phyloP scores from a whole-genome alignment of 2,113 vertebrate genomes.

The Barnardius zonarius region DNA sequence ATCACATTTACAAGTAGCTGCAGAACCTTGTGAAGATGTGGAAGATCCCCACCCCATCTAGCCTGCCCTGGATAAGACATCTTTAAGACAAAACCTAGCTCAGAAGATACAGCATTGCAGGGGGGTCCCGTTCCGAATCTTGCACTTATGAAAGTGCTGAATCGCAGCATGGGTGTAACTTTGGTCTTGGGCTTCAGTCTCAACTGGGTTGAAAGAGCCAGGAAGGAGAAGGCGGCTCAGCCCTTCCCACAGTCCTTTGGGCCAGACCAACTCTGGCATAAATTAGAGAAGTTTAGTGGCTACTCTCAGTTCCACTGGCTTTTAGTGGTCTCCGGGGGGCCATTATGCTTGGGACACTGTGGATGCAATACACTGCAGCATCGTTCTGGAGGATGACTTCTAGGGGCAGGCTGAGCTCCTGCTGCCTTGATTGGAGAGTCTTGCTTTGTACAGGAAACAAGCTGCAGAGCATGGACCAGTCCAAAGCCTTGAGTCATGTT shows the following conservation, averaged over 20 bases:
- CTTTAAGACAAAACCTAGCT: neutral
- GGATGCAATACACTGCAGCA: neutral
- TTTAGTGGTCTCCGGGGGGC: slow-evolving; percentile 18
- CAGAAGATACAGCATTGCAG: neutral
- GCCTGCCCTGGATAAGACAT: neutral
- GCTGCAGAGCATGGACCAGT: neutral
- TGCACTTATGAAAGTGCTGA: neutral
- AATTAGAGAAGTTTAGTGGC: slow-evolving; percentile 37
- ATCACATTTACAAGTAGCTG: neutral
- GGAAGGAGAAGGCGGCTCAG: neutral
- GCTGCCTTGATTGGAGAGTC: neutral
- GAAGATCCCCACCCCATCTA: neutral
- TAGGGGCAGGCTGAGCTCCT: neutral
- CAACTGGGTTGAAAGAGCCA: neutral
- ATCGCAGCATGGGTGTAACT: neutral
- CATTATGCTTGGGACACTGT: slow-evolving; percentile 10
- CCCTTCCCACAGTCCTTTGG: neutral
- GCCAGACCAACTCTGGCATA: neutral
- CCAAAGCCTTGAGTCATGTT: neutral
- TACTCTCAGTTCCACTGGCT: slow-evolving; percentile 28
- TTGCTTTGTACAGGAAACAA: neutral
- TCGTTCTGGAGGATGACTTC: neutral
- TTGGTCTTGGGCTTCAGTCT: neutral
- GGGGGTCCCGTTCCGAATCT: neutral
- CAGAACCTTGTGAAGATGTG: neutral